Evolutionary conservation across 1,140 invertebrate genomes (phyloP).

Genomic region (Helicoverpa zea): DNA sequence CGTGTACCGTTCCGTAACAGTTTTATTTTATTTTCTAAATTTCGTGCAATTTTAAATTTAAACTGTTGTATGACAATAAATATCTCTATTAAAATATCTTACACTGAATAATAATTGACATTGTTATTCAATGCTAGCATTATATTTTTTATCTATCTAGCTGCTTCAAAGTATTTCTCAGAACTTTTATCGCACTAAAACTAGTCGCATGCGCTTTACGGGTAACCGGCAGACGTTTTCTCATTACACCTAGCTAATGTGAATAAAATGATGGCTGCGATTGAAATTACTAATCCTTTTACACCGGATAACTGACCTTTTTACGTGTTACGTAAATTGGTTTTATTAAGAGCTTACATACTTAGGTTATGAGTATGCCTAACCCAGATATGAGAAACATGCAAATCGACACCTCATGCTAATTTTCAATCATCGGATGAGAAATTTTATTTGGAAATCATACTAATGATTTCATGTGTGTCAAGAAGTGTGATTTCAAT

Average conservation of each 20-base stretch:
- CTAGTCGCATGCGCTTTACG: conserved; percentile 7
- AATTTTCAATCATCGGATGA: conserved; percentile 23
- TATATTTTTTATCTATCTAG: neutral
- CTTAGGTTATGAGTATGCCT: conserved; percentile 41
- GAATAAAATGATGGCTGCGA: conserved; percentile 73
- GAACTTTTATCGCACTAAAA: conserved; percentile 41
- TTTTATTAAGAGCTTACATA: conserved; percentile 63
- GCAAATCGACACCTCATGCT: conserved; percentile 37
- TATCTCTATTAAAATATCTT: neutral
- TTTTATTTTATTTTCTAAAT: neutral
- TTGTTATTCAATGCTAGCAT: neutral
- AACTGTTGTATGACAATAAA: neutral
- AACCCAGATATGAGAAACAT: conserved; percentile 14
- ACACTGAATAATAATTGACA: conserved; percentile 11
- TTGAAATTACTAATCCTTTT: conserved; percentile 73
- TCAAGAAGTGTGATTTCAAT: conserved; percentile 14
- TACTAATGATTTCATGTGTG: conserved; percentile 33
- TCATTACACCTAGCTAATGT: conserved; percentile 71
- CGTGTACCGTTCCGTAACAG: neutral
- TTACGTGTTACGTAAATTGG: conserved; percentile 69
- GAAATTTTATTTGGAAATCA: conserved; percentile 40
- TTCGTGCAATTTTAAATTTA: neutral
- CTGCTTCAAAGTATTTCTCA: conserved; percentile 4
- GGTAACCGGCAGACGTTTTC: conserved; percentile 60
- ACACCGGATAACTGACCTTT: conserved; percentile 72